Evolutionary conservation across 2,797 vertebrate species (phyloP).

Genomic region (Sebastolobus altivelis): DNA sequence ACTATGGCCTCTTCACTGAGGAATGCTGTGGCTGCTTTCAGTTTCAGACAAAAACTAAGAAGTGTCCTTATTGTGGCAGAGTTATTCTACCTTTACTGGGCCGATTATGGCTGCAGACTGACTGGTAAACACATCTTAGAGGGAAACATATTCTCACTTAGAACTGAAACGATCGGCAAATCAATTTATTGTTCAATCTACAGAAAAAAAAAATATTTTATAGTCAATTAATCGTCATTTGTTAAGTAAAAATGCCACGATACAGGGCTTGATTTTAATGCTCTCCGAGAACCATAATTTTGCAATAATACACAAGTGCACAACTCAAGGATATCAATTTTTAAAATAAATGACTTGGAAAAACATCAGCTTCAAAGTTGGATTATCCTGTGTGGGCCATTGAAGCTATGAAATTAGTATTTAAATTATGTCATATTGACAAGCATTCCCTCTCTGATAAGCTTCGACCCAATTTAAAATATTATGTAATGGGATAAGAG

Average conservation of each 20-base stretch:
- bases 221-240: neutral
- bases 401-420: neutral
- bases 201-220: neutral
- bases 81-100: neutral
- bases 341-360: neutral
- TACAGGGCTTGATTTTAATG: neutral
- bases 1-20: constrained; percentile 32
- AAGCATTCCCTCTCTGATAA: neutral
- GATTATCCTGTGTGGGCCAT: neutral
- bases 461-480: no score
- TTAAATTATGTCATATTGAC: neutral
- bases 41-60: constrained; percentile 25
- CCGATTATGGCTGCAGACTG: neutral
- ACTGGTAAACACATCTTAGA: neutral
- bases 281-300: neutral
- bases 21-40: constrained; percentile 55
- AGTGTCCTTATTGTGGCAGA: constrained; percentile 16
- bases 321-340: neutral
- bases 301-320: neutral
- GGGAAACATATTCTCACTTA: neutral
- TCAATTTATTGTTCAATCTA: neutral
- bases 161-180: neutral
- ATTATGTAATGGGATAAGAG: neutral
- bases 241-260: neutral
- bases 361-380: neutral